Conservation (phyloP, 2,888 invertebrate genomes). For the Luperina testacea region DNA sequence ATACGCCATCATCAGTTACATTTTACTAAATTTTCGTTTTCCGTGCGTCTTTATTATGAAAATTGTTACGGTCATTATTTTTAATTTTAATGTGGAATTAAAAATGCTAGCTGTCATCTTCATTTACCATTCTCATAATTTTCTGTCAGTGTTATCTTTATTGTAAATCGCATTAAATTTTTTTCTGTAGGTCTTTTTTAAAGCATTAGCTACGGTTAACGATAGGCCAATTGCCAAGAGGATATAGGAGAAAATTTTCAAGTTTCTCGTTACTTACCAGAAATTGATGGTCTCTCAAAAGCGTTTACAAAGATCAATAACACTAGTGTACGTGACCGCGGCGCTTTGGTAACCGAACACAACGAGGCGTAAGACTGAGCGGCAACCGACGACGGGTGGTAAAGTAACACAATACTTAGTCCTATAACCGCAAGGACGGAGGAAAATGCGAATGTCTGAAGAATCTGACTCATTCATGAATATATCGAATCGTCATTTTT, state of each 20-base stretch:
- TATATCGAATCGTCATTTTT: slow-evolving; percentile 28
- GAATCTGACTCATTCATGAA: slow-evolving; percentile 29
- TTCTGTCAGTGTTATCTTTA: slow-evolving; percentile 4
- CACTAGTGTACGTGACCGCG: slow-evolving; percentile 61
- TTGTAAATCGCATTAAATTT: slow-evolving; percentile 24
- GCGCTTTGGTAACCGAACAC: slow-evolving; percentile 56
- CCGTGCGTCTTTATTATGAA: slow-evolving; percentile 42
- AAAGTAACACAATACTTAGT: slow-evolving; percentile 49
- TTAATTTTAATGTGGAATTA: slow-evolving; percentile 23
- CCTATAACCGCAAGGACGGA: slow-evolving; percentile 61
- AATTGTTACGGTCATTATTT: slow-evolving; percentile 12
- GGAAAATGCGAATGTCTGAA: slow-evolving; percentile 46
- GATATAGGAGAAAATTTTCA: slow-evolving; percentile 38
- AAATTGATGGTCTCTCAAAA: slow-evolving; percentile 39
- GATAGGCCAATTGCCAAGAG: slow-evolving; percentile 17
- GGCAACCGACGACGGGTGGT: slow-evolving; percentile 41
- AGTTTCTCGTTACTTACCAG: slow-evolving; percentile 45
- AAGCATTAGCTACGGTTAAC: neutral
- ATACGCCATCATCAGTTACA: slow-evolving; percentile 43
- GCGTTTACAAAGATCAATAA: slow-evolving; percentile 65
- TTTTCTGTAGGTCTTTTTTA: neutral
- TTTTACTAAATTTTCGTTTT: slow-evolving; percentile 40
- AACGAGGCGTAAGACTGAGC: slow-evolving; percentile 67
- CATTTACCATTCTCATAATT: slow-evolving; percentile 15
- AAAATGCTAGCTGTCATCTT: slow-evolving; percentile 22